Evolutionary conservation across 2,113 vertebrate genomes (phyloP).

Genomic region (Ptilorrhoa leucosticta): DNA sequence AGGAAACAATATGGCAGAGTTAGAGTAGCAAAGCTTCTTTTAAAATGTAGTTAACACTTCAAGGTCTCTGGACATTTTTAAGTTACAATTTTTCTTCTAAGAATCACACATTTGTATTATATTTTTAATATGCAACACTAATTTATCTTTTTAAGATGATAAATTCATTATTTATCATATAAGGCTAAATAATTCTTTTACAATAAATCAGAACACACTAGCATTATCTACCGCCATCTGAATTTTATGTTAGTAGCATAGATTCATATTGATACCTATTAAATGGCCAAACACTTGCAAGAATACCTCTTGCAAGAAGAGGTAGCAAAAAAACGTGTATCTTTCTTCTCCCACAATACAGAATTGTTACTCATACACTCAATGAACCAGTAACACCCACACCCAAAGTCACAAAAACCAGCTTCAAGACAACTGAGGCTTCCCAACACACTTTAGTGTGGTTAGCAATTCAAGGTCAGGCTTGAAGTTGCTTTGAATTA

Average conservation of each 20-base stretch:
- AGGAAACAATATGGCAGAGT: background rate
- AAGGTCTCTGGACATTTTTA: background rate
- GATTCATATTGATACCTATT: background rate
- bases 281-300: background rate
- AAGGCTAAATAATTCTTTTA: background rate
- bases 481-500: background rate
- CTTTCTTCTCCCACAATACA: background rate
- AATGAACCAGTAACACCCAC: background rate
- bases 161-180: background rate
- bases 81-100: background rate
- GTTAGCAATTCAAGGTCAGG: background rate
- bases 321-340: background rate
- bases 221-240: background rate
- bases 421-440: background rate
- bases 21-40: background rate
- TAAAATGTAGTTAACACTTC: background rate
- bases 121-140: background rate
- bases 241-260: background rate
- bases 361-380: background rate
- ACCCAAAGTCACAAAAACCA: background rate
- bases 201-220: background rate
- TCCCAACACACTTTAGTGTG: background rate
- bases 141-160: background rate
- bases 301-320: background rate
- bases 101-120: background rate